Conservation (phyloP, 2,888 invertebrate genomes). For the Gymnosoma rotundatum region DNA sequence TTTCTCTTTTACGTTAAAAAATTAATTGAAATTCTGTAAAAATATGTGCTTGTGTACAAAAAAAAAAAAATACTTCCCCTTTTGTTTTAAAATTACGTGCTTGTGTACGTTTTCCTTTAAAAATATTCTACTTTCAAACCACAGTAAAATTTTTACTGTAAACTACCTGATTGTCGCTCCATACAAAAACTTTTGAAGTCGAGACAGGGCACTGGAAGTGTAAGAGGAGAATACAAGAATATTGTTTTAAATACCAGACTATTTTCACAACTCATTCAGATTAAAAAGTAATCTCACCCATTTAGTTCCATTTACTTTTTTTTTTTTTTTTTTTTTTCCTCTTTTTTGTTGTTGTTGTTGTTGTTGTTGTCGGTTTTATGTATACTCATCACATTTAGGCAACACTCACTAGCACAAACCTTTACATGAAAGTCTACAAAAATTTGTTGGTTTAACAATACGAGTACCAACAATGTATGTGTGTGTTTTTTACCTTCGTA, state of each 20-base stretch:
- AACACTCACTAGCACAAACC: background rate
- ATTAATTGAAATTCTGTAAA: constrained; percentile 61
- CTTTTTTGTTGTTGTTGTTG: background rate
- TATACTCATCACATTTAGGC: constrained; percentile 4
- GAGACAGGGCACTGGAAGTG: background rate
- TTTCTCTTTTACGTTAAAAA: constrained; percentile 32
- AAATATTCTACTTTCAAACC: background rate
- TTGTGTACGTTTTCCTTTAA: background rate
- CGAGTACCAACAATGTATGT: no score
- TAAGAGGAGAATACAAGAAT: constrained; percentile 49
- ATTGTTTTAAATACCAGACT: constrained; percentile 69
- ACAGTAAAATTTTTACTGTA: constrained; percentile 2
- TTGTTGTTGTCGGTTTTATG: background rate
- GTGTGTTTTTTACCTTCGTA: background rate
- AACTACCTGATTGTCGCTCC: constrained; percentile 4
- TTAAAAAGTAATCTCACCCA: constrained; percentile 68
- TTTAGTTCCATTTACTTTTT: constrained; percentile 57
- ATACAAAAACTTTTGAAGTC: background rate
- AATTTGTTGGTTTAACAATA: constrained; percentile 22
- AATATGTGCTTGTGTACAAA: no score
- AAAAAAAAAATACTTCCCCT: background rate
- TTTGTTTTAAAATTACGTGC: background rate
- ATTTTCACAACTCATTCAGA: constrained; percentile 70
- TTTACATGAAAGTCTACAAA: background rate
- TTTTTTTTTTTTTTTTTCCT: constrained; percentile 15